A percentile compares a stretch with the other conserved stretches of the same genome.
Conservation (phyloP, 2,888 invertebrate species). For the Ephialtes manifestator region DNA sequence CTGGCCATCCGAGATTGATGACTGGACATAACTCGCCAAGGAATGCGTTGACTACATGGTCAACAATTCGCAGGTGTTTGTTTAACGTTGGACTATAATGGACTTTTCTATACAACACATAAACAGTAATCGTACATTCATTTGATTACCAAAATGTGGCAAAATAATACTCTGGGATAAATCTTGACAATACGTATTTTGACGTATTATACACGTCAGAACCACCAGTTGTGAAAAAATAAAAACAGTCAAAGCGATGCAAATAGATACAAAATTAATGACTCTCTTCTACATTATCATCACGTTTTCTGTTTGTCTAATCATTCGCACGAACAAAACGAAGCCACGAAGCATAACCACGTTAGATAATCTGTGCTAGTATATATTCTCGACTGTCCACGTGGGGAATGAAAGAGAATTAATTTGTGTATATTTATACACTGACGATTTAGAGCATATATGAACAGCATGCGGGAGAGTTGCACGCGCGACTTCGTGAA, state of each 20-base stretch:
- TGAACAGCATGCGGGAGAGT: slow-evolving; percentile 28
- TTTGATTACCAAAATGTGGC: neutral
- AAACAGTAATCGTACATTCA: neutral
- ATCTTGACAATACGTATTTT: neutral
- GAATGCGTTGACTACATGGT: slow-evolving; percentile 1
- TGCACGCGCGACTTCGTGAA: slow-evolving; percentile 5
- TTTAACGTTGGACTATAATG: neutral
- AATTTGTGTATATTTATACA: slow-evolving; percentile 61
- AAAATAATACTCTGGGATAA: neutral
- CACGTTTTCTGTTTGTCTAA: slow-evolving; percentile 18
- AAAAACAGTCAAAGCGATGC: neutral
- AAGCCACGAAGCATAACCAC: slow-evolving; percentile 13
- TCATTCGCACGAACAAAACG: slow-evolving; percentile 5
- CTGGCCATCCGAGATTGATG: neutral
- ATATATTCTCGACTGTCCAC: slow-evolving; percentile 7
- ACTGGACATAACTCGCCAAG: neutral
- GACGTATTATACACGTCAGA: neutral
- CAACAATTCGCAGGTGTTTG: neutral
- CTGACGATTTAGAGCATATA: slow-evolving; percentile 10
- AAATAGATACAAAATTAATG: neutral
- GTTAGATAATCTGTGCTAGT: slow-evolving; percentile 22
- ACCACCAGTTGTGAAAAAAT: neutral
- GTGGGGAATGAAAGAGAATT: slow-evolving; percentile 41
- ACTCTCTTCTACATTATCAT: too few relatives aligned
- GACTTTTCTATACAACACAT: neutral